Evolutionary conservation across 2,888 invertebrate genomes (phyloP), one percentile per base, ranked within the genome.

Genomic region (Andrena minutula): DNA sequence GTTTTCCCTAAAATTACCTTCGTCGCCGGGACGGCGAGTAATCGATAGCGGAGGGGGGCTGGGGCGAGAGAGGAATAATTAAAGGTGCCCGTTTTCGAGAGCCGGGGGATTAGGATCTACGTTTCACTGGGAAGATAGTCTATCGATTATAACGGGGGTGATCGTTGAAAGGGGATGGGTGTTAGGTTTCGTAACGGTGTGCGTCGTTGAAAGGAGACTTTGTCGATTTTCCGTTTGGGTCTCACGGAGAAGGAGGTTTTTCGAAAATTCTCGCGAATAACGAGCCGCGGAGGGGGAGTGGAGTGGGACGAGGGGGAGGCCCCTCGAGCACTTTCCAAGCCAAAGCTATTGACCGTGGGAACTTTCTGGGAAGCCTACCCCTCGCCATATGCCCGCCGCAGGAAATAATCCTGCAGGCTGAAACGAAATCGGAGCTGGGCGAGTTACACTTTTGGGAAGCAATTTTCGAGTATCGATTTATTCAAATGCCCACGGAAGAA

Each of bases 321-420:
- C 87, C 85, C 81, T 88, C 81, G 86, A 86, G 78, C 79, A 79
- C 83, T 85, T 85, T 88, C 26, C 83, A 79, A 86, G 86, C 70
- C 83, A 92, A 93, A 93, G 89, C 91, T 92, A 88, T 93, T 92
- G 93, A 93, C 93, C 93, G 93, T 93, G 93, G 92, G 93, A 93
- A 93, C 92, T 89, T 93, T 93, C 92, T 91, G 91, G 91, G 93
- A 93, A 93, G 90, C 90, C 89, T 90, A 87, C 90, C 91, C 91
- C 89, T 90, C 89, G 92, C 93, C 93, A 93, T 93, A 93, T 93
- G 93, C 91, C 91, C 89, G 89, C 84, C 90, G 89, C 92, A 91
- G 92, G 90, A 92, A 91, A 91, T 91, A 56, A 90, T 91, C 89
- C 91, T 88, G 83, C 88, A 77, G 83, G 85, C 76, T 82, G 76